Evolutionary conservation across 2,797 vertebrate genomes (phyloP), one percentile per base, ranked within the genome.

Genomic region (Psittacula echo): DNA sequence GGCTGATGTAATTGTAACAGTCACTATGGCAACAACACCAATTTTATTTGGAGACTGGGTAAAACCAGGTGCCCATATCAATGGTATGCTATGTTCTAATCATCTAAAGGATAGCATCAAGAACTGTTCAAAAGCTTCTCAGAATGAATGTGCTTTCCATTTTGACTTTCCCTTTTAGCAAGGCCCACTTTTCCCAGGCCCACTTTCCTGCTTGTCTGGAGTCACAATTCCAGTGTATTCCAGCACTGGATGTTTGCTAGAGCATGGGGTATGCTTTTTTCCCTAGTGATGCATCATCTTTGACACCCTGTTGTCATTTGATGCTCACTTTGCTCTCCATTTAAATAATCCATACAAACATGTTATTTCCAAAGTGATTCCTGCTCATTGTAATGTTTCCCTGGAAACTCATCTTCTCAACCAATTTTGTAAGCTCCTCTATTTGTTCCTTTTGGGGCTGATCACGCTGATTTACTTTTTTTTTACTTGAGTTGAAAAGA

Each of bases 21-120:
- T 98, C 84, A 99, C 99, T 10, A 98, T 98, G 95, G 98, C 98
- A 19, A 99, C 97, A 19, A 93, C 98, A 39, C 99, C 99, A 0
- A 98, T 99, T 80, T 96, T 99, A 8, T 98, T 97, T 50, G 99
- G 99, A 18, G 97, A 96, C 70, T 99, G 99, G 99, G 98, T 99
- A 82, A 99, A 99, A 97, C 97, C 98, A 11, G 99, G 99, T 62
- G 99, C 99, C 61, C 99, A 99, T 20, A 96, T 99, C 85, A 99
- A 99, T 86, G 99, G 99, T 99, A 96, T 95, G 97, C 71, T 34
- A 23, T 37, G 47, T 47, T 51, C 21, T 67, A 8, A 1, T 12
- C 0, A 0, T 6, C 48, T 15, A 1, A 39, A 29, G 13, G 20
- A 4, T 22, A 17, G 32, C 53, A 24, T 23, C 23, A 2, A 22